Evolutionary conservation across 2,797 vertebrate genomes (phyloP), one percentile per base, ranked within the genome.

Genomic region (Delichon dasypus): DNA sequence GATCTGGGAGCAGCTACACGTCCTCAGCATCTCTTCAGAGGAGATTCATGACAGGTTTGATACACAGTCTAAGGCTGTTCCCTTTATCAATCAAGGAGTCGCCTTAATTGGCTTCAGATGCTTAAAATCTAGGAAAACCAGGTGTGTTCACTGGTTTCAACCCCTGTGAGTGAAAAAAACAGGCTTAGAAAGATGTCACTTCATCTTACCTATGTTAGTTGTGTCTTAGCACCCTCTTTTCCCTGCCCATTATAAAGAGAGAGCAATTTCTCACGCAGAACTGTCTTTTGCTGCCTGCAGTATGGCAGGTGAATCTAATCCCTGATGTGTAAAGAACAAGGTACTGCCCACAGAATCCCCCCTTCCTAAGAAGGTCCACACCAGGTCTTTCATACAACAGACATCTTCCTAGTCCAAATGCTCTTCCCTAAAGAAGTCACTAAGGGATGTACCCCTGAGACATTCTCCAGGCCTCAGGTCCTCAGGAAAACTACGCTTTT

Each of bases 91-190:
- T 29, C 34, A 58, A 65, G 21, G 10, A 89, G 25, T 27, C 1
- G 1, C 12, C 29, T 44, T 23, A 88, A n/a, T 40, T 45, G 47
- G 23, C 38, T 79, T 79, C 81, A 58, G 58, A 73, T 13, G 26
- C 29, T 70, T 29, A 74, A 23, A 70, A 54, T 27, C 67, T 38
- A 76, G 32, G 27, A 87, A 26, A 82, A 50, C 18, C 16, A 80
- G 26, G 26, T 30, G 18, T 30, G 20, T n/a, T 53, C 12, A 2
- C 0, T 45, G 38, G 22, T 64, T 70, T 73, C 26, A 55, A 58
- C 0, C 2, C 5, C 4, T 0, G 0, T 9, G 8, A 48, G 18
- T 19, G 40, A 29, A 65, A 76, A 74, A 61, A 54, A 12, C 0
- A 54, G 16, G 21, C 13, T 71, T 30, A 64, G 13, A 17, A 80